phyloP scores from a whole-genome alignment of 2,797 vertebrate species.

The Ctenopoma kingsleyae region DNA sequence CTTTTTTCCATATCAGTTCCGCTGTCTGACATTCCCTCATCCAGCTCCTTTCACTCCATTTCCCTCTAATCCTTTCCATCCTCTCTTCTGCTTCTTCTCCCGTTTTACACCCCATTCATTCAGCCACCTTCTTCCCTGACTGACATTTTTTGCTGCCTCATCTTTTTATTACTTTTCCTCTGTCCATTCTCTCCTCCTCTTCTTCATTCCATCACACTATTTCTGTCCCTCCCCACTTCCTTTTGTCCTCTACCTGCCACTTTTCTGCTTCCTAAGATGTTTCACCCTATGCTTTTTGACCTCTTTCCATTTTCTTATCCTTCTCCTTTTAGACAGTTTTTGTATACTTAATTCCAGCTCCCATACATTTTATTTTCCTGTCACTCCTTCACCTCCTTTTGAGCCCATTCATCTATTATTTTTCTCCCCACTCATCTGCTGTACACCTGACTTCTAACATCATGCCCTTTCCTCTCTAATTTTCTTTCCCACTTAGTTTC shows the following conservation, averaged over 20 bases:
- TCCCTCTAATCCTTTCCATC: slow-evolving; percentile 32
- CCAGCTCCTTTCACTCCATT: slow-evolving; percentile 15
- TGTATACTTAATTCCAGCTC: background rate
- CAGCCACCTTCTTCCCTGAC: slow-evolving; percentile 3
- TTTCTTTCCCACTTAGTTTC: background rate
- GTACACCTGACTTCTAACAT: no score
- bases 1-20: background rate
- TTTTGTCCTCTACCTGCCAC: slow-evolving; percentile 5
- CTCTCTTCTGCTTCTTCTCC: slow-evolving; percentile 56
- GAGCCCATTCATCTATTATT: background rate
- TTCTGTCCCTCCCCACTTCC: slow-evolving; percentile 6
- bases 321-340: background rate
- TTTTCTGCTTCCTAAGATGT: background rate
- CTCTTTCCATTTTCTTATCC: background rate
- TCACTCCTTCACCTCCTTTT: background rate
- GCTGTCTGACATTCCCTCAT: background rate
- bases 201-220: background rate
- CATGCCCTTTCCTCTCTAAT: background rate
- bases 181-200: slow-evolving; percentile 10
- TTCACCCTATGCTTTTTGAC: background rate
- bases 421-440: background rate
- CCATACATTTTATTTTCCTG: background rate
- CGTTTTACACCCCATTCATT: slow-evolving; percentile 53
- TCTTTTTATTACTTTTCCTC: slow-evolving; percentile 54
- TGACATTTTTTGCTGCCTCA: slow-evolving; percentile 58